Percentiles rank a stretch among this genome's conserved stretches.
These are phyloP conservation scores for Morone saxatilis DNA, from an alignment of 2,113 vertebrate species.

Conservation along the genomic window DNA sequence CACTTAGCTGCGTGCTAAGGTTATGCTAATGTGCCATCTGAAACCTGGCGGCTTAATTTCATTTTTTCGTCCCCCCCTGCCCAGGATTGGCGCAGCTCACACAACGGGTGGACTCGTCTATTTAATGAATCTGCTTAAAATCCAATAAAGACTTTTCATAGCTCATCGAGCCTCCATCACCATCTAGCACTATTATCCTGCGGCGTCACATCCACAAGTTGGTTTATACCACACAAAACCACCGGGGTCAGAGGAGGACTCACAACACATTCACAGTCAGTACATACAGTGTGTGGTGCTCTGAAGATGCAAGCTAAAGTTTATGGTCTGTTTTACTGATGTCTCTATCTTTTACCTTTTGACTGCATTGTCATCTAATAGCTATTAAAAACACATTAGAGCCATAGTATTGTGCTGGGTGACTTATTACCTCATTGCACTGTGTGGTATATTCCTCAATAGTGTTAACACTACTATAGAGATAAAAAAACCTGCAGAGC, in stretches of 20 bases:
- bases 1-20: constrained; percentile 47
- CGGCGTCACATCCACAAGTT: constrained; percentile 18
- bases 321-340: constrained; percentile 24
- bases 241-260: background rate
- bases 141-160: constrained; percentile 46
- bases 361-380: constrained; percentile 7
- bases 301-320: constrained; percentile 5
- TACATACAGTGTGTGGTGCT: background rate
- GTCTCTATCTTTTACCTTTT: constrained; percentile 15
- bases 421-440: background rate
- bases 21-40: constrained; percentile 67
- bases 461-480: background rate
- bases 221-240: background rate
- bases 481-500: background rate
- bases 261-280: background rate
- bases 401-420: background rate
- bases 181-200: constrained; percentile 23
- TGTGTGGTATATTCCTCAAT: background rate
- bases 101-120: constrained; percentile 18
- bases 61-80: constrained; percentile 48
- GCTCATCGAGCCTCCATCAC: constrained; percentile 17
- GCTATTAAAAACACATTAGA: constrained; percentile 25
- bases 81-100: background rate
- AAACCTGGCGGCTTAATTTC: constrained; percentile 61
- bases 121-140: constrained; percentile 65